phyloP scores from a whole-genome alignment of 2,113 vertebrate species.

The Progne subis region DNA sequence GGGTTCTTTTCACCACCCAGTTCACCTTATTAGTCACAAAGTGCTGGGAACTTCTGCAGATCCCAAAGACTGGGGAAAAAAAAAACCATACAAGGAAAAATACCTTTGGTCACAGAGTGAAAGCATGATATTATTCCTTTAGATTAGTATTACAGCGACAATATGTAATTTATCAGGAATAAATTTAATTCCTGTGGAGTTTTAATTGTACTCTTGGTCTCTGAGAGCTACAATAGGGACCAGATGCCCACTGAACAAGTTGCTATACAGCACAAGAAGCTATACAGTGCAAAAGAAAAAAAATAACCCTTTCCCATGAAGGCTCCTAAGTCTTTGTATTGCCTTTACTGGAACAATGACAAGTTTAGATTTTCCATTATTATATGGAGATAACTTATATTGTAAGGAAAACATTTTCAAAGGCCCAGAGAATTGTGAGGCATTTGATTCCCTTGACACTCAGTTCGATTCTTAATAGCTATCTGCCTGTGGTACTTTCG shows the following conservation, averaged over 20 bases:
- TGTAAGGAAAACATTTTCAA: background rate
- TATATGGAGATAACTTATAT: background rate
- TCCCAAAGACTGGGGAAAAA: background rate
- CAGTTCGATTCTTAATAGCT: background rate
- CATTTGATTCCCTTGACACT: background rate
- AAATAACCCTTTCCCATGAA: background rate
- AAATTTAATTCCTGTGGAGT: background rate
- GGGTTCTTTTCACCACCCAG: background rate
- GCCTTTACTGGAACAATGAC: background rate
- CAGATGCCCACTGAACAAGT: background rate
- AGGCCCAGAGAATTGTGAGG: background rate
- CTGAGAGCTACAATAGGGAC: background rate
- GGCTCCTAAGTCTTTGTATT: background rate
- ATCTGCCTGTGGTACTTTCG: background rate
- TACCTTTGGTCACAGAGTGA: background rate
- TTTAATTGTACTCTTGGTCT: background rate
- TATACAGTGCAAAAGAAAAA: background rate
- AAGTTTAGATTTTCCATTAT: background rate
- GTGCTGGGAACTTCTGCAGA: background rate
- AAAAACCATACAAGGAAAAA: background rate
- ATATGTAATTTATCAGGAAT: background rate
- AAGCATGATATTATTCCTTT: background rate
- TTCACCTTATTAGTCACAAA: background rate
- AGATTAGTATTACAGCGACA: background rate
- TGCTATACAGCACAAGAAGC: background rate